Evolutionary conservation across 2,113 vertebrate genomes (phyloP), one percentile per base, ranked within the genome.

Genomic region (Cygnus atratus): DNA sequence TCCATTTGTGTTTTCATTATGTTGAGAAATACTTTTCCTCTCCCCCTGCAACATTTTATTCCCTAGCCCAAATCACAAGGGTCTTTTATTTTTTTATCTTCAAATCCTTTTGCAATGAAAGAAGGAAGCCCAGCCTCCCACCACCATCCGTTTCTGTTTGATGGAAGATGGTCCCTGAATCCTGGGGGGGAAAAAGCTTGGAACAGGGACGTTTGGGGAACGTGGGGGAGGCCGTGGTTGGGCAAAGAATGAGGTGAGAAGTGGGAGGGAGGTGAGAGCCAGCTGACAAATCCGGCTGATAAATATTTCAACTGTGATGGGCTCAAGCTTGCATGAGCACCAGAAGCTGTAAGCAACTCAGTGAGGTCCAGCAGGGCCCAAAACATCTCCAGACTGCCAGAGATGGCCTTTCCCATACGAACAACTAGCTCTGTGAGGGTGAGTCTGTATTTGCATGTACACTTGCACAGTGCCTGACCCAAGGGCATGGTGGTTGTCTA

Each of bases 1-100:
- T 96, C 94, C 91, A 81, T 97, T 97, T 95, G 78, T 83, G 77
- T 92, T 97, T 96, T 95, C 96, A 96, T 97, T 97, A 96, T 35
- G 80, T 74, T 85, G 94, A 96, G 88, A 96, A 96, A 96, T 39
- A 74, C 57, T 96, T 94, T 52, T 77, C 66, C 55, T 68, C 35
- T 35, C 43, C 55, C 15, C 24, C 50, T 29, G 68, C 43, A 22
- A 65, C 58, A 77, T 77, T 88, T 95, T 79, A 86, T 65, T 80
- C 87, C 70, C 72, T 35, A 52, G 55, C 78, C 63, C 82, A 73
- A 83, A 93, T 33, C 78, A 67, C 71, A 58, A 52, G 54, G 44
- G 71, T 68, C 87, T 39, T 91, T 66, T 83, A 15, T 71, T 89
- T 92, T 79, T 79, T 73, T 48, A 67, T 59, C 92, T 94, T 82